Evolutionary conservation across 2,888 invertebrate genomes (phyloP).

Genomic region (Enchytraeus crypticus): DNA sequence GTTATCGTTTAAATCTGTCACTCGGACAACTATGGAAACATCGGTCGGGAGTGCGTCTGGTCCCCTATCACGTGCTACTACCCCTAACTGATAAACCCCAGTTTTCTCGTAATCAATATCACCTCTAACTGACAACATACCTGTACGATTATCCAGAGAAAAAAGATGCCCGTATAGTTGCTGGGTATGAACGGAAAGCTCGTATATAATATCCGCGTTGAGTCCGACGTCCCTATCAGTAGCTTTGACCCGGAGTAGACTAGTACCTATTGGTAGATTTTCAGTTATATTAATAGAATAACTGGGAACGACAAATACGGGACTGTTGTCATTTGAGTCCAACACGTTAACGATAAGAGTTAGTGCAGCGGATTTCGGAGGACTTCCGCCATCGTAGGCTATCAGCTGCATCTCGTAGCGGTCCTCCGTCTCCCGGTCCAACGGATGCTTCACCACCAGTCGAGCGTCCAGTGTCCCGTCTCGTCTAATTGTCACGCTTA

Average conservation of each 20-base stretch:
- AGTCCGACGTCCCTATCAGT: conserved; percentile 12
- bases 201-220: conserved; percentile 13
- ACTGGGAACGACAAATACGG: conserved; percentile 7
- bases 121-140: conserved; percentile 11
- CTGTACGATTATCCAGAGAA: conserved; percentile 11
- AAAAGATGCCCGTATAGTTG: conserved; percentile 4
- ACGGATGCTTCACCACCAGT: conserved; percentile 18
- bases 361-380: conserved; percentile 19
- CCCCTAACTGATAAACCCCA: conserved; percentile 6
- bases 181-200: conserved; percentile 1
- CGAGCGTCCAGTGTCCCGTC: conserved; percentile 7
- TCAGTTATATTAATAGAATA: conserved; percentile 11
- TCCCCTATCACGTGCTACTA: conserved; percentile 9
- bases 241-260: conserved; percentile 10
- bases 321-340: conserved; percentile 19
- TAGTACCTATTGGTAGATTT: conserved; percentile 2
- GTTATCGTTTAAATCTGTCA: conserved; percentile 19
- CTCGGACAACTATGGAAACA: conserved; percentile 10
- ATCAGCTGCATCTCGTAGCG: conserved; percentile 20
- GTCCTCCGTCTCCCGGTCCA: conserved; percentile 25
- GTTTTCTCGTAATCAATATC: conserved; percentile 12
- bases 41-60: conserved; percentile 6
- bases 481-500: conserved; percentile 2
- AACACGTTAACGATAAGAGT: conserved; percentile 15
- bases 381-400: conserved; percentile 25